Conservation (phyloP, 2,888 invertebrate species). For the Meteorus cinctellus region DNA sequence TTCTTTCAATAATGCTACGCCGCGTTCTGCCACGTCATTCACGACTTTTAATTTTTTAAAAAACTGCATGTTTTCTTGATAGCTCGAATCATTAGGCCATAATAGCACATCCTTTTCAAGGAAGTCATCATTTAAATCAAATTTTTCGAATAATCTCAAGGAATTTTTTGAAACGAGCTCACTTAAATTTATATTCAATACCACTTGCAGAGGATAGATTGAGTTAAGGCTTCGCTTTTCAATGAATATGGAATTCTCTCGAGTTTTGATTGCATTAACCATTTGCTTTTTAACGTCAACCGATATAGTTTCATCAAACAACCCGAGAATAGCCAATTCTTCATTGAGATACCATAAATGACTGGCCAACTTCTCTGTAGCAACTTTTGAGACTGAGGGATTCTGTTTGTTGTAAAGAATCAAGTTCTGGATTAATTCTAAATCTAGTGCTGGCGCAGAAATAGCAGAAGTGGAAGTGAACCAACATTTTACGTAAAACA, state of each 20-base stretch:
- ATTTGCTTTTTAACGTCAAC: neutral
- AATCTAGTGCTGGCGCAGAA: conserved; percentile 13
- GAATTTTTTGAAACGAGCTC: neutral
- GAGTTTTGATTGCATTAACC: neutral
- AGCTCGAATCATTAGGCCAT: neutral
- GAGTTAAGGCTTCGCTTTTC: neutral
- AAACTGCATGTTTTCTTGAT: neutral
- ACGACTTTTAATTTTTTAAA: conserved; percentile 24
- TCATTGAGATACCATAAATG: conserved; percentile 31
- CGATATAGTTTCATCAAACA: neutral
- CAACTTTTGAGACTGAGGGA: neutral
- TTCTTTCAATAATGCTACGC: conserved; percentile 5
- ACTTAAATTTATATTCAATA: conserved; percentile 3
- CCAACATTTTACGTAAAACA: conserved; percentile 25
- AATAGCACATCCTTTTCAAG: neutral
- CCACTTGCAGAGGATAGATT: too few species aligned
- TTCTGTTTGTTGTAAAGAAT: neutral
- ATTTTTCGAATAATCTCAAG: neutral
- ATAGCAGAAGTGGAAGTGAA: neutral
- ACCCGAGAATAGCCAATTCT: neutral
- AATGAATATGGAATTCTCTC: neutral
- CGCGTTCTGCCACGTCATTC: conserved; percentile 15
- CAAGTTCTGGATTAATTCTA: conserved; percentile 17
- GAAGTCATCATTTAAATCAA: neutral
- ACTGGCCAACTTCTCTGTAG: neutral